Evolutionary conservation across 2,113 vertebrate species (phyloP).

Genomic region (Oriolus oriolus): DNA sequence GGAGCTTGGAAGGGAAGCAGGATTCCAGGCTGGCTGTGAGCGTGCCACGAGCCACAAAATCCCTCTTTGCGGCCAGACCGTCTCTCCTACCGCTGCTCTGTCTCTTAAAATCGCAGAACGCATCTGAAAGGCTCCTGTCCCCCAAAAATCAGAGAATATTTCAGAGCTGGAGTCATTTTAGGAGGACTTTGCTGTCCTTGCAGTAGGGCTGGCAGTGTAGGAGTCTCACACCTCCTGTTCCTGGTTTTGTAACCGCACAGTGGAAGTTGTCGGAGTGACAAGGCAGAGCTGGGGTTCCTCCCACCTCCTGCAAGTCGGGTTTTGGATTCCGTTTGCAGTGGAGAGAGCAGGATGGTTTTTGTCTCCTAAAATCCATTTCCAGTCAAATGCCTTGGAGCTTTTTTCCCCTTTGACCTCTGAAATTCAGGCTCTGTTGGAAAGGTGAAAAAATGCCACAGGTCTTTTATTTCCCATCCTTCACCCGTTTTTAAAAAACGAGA

Average conservation of each 20-base stretch:
- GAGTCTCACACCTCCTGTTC: not conserved
- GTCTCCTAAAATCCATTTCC: not conserved
- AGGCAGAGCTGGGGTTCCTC: not conserved
- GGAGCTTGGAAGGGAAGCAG: not conserved
- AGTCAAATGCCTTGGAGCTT: not conserved
- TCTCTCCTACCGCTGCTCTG: not conserved
- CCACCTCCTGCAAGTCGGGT: not conserved
- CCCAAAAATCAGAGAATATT: not conserved
- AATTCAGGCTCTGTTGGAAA: not conserved
- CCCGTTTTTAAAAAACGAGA: not conserved
- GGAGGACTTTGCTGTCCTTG: not conserved
- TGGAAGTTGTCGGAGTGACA: not conserved
- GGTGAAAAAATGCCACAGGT: not conserved
- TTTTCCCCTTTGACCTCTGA: not conserved
- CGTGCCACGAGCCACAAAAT: not conserved
- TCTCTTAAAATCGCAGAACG: not conserved
- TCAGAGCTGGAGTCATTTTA: not conserved
- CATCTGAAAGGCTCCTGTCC: not conserved
- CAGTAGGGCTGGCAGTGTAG: not conserved
- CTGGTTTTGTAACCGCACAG: not conserved
- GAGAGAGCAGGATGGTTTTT: not conserved
- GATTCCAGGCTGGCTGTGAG: conserved; percentile 23
- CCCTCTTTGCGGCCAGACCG: not conserved
- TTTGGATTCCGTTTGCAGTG: not conserved
- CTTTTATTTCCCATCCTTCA: not conserved